Evolutionary conservation across 2,113 vertebrate species (phyloP).

Genomic region (Hippocampus mohnikei): DNA sequence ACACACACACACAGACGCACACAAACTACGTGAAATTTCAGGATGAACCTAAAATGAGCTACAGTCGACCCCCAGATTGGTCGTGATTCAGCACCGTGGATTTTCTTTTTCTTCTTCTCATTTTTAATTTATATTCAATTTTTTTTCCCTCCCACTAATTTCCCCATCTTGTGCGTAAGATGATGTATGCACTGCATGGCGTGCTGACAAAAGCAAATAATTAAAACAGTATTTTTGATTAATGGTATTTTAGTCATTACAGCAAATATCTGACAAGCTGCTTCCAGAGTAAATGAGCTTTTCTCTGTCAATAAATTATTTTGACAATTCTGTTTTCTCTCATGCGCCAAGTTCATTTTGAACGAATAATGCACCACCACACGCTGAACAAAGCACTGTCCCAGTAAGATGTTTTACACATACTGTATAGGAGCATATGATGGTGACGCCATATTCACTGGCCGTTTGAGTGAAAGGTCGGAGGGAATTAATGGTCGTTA

Average conservation of each 20-base stretch:
- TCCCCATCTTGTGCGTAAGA: background rate
- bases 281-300: background rate
- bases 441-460: slow-evolving; percentile 17
- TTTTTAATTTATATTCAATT: no score
- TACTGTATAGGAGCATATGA: background rate
- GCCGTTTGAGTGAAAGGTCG: slow-evolving; percentile 38
- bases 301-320: background rate
- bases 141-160: no score
- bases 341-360: background rate
- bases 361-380: slow-evolving; percentile 2
- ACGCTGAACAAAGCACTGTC: slow-evolving; percentile 7
- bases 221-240: background rate
- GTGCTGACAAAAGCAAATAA: background rate
- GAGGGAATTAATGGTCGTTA: slow-evolving; percentile 36
- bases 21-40: no score
- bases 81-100: no score
- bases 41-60: no score
- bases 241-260: background rate
- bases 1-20: no score
- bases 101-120: no score
- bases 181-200: background rate
- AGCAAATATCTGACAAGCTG: background rate
- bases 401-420: slow-evolving; percentile 18
- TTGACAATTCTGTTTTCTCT: background rate
- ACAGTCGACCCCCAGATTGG: no score